Percentiles rank a stretch among this genome's conserved stretches.
Evolutionary conservation across 2,888 invertebrate genomes (phyloP).

Genomic region (Leucoptera coffeella): DNA sequence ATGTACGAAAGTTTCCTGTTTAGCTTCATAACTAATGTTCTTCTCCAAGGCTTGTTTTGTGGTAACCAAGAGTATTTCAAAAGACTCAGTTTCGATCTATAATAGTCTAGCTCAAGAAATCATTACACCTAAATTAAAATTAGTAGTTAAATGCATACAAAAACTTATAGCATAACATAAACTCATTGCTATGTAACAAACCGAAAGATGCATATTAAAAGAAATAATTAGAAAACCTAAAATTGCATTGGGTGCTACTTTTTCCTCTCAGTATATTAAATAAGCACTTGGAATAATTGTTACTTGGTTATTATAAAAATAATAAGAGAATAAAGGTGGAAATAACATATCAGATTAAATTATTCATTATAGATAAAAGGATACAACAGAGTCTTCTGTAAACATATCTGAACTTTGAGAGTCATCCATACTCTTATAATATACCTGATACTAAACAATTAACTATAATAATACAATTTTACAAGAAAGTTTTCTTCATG

Average conservation of each 20-base stretch:
- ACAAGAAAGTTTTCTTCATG: slow-evolving; percentile 1
- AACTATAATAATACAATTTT: background rate
- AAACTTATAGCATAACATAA: slow-evolving; percentile 10
- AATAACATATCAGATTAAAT: too few species aligned
- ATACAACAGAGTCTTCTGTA: slow-evolving; percentile 9
- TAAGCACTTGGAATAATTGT: too few species aligned
- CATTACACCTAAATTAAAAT: slow-evolving; percentile 4
- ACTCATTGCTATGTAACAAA: slow-evolving; percentile 5
- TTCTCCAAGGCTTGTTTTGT: slow-evolving; percentile 14
- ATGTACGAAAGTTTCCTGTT: slow-evolving; percentile 11
- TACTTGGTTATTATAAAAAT: too few species aligned
- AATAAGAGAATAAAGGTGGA: too few species aligned
- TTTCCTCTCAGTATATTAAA: too few species aligned
- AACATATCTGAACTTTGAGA: slow-evolving; percentile 24
- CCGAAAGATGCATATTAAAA: background rate
- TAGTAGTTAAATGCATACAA: slow-evolving; percentile 19
- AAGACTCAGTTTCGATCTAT: slow-evolving; percentile 15
- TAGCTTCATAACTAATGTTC: slow-evolving; percentile 9
- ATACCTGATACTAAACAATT: slow-evolving; percentile 2
- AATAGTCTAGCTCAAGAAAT: slow-evolving; percentile 7
- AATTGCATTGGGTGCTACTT: too few species aligned
- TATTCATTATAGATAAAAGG: too few species aligned
- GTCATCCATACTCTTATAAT: slow-evolving; percentile 15
- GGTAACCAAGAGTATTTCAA: slow-evolving; percentile 14
- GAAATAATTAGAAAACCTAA: background rate